Percentiles rank a stretch among this genome's conserved stretches.
Conservation (phyloP, 2,113 vertebrate species). For the Laterallus jamaicensis region DNA sequence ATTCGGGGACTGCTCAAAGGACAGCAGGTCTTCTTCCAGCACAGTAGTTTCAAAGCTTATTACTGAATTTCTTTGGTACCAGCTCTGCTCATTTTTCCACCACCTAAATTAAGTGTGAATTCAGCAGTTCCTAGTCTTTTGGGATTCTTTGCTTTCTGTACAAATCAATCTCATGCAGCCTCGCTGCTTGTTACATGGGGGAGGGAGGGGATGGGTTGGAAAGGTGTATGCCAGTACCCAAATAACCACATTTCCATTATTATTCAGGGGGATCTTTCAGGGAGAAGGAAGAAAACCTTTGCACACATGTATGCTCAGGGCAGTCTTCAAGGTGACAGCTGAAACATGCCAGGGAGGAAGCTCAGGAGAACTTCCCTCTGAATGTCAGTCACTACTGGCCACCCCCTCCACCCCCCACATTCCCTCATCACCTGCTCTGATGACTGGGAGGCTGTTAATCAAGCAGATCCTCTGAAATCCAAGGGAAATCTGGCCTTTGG, state of each 20-base stretch:
- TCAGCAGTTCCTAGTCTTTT: not conserved
- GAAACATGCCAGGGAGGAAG: not conserved
- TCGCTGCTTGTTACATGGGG: not conserved
- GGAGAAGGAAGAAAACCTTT: not conserved
- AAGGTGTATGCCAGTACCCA: not conserved
- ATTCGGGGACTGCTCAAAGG: not conserved
- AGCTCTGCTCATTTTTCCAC: not conserved
- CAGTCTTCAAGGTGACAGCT: not conserved
- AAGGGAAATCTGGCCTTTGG: not conserved
- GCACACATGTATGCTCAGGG: not conserved
- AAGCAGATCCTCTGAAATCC: not conserved
- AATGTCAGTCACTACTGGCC: not conserved
- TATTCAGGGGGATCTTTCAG: not conserved
- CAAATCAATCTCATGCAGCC: not conserved
- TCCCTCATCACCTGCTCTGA: not conserved
- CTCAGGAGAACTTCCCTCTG: not conserved
- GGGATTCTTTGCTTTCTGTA: not conserved
- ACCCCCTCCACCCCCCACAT: too few species aligned
- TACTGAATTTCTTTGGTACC: not conserved
- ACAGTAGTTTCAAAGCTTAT: not conserved
- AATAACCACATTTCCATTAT: not conserved
- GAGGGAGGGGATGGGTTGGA: not conserved
- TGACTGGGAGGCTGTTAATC: not conserved
- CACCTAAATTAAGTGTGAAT: not conserved
- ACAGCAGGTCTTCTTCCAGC: not conserved